A percentile compares a stretch with the other conserved stretches of the same genome.
phyloP scores from a whole-genome alignment of 2,888 invertebrate species.

The Disparrhopalites patrizii region DNA sequence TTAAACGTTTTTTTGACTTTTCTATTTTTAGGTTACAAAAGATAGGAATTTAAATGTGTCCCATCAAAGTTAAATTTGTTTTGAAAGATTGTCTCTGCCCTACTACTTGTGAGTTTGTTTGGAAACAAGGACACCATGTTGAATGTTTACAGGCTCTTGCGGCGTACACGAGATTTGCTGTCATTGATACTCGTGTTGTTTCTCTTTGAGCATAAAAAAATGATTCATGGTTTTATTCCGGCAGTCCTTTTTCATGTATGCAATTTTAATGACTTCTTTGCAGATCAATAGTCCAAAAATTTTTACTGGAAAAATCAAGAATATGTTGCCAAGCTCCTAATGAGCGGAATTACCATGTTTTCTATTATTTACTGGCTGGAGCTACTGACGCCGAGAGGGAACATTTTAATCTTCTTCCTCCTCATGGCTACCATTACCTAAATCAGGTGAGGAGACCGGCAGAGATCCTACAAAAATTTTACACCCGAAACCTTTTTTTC shows the following conservation, averaged over 20 bases:
- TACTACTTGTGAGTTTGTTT: not conserved
- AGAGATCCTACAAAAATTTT: too few species aligned
- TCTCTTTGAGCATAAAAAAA: too few species aligned
- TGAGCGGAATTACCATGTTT: slow-evolving; percentile 95
- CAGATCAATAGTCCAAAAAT: slow-evolving; percentile 91
- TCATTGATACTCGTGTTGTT: too few species aligned
- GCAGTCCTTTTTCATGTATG: slow-evolving; percentile 28
- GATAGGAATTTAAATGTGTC: slow-evolving; percentile 12
- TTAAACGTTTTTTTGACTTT: slow-evolving; percentile 7
- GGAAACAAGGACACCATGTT: too few species aligned
- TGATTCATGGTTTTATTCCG: too few species aligned
- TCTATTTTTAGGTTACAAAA: slow-evolving; percentile 14
- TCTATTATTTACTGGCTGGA: slow-evolving; percentile 90
- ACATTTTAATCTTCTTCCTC: slow-evolving; percentile 73
- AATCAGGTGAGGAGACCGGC: slow-evolving; percentile 59
- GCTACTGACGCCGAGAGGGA: slow-evolving; percentile 79
- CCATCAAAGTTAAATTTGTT: slow-evolving; percentile 5
- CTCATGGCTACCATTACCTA: slow-evolving; percentile 86
- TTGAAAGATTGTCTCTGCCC: not conserved
- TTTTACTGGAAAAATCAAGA: slow-evolving; percentile 88
- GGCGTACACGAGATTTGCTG: too few species aligned
- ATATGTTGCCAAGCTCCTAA: slow-evolving; percentile 90
- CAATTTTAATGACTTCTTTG: slow-evolving; percentile 42
- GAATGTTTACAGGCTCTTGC: too few species aligned
- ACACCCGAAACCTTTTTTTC: too few species aligned